These are phyloP conservation scores for Agonum fuliginosum DNA, from an alignment of 2,888 invertebrate species.

Conservation along the genomic window DNA sequence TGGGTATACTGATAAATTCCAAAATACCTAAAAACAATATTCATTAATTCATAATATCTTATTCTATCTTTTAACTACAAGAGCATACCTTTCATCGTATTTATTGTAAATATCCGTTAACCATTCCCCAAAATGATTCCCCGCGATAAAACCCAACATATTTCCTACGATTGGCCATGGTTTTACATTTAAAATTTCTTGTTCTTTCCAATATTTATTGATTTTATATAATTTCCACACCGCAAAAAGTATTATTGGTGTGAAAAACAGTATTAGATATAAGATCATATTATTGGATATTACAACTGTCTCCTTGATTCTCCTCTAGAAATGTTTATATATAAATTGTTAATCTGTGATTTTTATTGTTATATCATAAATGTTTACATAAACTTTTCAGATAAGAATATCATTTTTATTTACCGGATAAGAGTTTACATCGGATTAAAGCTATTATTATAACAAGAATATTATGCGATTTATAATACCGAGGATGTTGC, in stretches of 20 bases:
- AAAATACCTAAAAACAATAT: conserved; percentile 58
- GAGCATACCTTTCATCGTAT: conserved; percentile 33
- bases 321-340: too few species aligned
- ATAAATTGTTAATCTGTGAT: too few species aligned
- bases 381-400: too few species aligned
- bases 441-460: too few species aligned
- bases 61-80: background rate
- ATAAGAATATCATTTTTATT: too few species aligned
- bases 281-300: too few species aligned
- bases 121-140: background rate
- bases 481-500: too few species aligned
- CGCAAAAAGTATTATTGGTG: background rate
- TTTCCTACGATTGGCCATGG: conserved; percentile 15
- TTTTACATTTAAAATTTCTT: background rate
- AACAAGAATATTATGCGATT: too few species aligned
- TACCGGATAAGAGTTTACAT: too few species aligned
- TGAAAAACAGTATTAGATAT: background rate
- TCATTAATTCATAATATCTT: background rate
- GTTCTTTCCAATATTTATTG: conserved; percentile 1
- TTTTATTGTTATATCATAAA: too few species aligned
- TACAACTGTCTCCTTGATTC: too few species aligned
- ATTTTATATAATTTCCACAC: background rate
- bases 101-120: conserved; percentile 8
- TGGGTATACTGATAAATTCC: conserved; percentile 57
- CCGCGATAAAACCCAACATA: conserved; percentile 1